phyloP scores from a whole-genome alignment of 2,888 invertebrate species.

The Sipha maydis region DNA sequence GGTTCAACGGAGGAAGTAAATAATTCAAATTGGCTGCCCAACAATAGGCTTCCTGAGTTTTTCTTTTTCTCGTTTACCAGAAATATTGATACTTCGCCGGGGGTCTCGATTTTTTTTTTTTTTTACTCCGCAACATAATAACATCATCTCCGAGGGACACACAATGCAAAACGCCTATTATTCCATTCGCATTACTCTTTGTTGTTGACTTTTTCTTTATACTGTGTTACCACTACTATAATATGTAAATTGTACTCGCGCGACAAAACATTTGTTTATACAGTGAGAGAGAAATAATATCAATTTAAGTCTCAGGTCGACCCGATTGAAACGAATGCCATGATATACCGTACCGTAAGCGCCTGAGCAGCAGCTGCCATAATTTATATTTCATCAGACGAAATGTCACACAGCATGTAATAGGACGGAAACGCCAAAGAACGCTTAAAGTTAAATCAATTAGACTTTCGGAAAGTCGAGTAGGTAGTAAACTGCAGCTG shows the following conservation, averaged over 20 bases:
- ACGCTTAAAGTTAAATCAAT: neutral
- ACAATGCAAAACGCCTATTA: constrained; percentile 55
- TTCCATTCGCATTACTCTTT: constrained; percentile 37
- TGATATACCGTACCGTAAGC: neutral
- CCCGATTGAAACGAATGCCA: neutral
- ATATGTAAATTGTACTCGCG: constrained; percentile 56
- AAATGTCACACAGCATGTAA: no score
- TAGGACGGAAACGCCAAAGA: neutral
- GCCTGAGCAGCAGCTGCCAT: neutral
- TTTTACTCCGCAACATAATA: constrained; percentile 35
- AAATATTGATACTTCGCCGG: constrained; percentile 61
- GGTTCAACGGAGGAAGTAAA: constrained; percentile 59
- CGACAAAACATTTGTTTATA: constrained; percentile 48
- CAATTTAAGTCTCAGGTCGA: constrained; percentile 25
- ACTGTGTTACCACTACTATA: neutral
- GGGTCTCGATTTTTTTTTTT: constrained; percentile 39
- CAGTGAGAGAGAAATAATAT: neutral
- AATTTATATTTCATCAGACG: neutral
- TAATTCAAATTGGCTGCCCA: constrained; percentile 60
- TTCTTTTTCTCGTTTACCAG: constrained; percentile 46
- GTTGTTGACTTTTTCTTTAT: constrained; percentile 36
- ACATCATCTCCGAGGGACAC: constrained; percentile 49
- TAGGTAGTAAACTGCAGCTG: neutral
- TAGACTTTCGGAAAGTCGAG: constrained; percentile 26
- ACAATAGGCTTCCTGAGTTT: constrained; percentile 49